These are phyloP conservation scores for Eupeodes latifasciatus DNA, from an alignment of 2,888 invertebrate species.

Conservation along the genomic window DNA sequence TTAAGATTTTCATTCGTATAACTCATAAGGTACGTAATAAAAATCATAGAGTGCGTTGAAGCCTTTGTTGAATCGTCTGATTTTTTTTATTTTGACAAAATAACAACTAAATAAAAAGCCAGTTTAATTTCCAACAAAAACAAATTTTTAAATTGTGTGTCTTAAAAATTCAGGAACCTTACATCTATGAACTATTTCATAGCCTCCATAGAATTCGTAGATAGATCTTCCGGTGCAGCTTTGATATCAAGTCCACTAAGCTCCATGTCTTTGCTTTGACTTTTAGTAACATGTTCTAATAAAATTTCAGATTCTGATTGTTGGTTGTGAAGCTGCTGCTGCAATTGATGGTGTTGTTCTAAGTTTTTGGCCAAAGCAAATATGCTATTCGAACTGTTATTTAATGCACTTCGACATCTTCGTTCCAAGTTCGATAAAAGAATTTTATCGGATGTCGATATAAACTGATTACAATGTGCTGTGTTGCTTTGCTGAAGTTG, in stretches of 20 bases:
- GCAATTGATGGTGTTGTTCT: slow-evolving; percentile 66
- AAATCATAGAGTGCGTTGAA: too few species aligned
- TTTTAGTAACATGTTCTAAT: slow-evolving; percentile 49
- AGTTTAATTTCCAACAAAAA: background rate
- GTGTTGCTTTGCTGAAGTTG: slow-evolving; percentile 62
- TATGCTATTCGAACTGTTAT: slow-evolving; percentile 59
- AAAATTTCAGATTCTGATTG: slow-evolving; percentile 58
- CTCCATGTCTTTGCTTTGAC: slow-evolving; percentile 50
- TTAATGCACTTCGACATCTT: slow-evolving; percentile 67
- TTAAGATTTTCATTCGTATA: too few species aligned
- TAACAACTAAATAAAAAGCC: background rate
- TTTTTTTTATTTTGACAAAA: background rate
- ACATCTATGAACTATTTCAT: slow-evolving; percentile 50
- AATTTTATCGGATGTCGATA: slow-evolving; percentile 63
- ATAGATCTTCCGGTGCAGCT: slow-evolving; percentile 64
- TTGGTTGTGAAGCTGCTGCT: slow-evolving; percentile 61
- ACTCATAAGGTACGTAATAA: too few species aligned
- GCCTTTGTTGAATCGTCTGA: too few species aligned
- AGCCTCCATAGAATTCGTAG: slow-evolving; percentile 59
- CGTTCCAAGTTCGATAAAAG: slow-evolving; percentile 65
- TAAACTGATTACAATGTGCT: slow-evolving; percentile 59
- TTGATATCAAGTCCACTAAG: slow-evolving; percentile 40
- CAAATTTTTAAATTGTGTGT: background rate
- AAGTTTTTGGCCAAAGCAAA: slow-evolving; percentile 65
- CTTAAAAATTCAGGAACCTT: background rate